Evolutionary conservation across 2,797 vertebrate genomes (phyloP).

Genomic region (Protonibea diacanthus): DNA sequence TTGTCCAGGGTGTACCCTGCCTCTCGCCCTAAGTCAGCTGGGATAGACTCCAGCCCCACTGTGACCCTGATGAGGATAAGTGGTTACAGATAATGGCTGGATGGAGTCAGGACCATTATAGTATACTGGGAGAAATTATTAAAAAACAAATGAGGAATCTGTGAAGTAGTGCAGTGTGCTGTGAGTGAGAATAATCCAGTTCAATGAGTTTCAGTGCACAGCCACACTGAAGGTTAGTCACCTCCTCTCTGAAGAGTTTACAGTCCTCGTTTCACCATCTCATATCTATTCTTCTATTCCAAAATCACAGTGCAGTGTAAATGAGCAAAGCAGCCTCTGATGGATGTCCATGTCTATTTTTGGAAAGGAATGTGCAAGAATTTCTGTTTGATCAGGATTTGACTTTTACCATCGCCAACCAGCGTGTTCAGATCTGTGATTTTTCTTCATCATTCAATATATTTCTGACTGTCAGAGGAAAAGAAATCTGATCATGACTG

Average conservation of each 20-base stretch:
- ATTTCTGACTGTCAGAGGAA: not conserved
- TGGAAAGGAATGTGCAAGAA: not conserved
- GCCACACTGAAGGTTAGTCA: not conserved
- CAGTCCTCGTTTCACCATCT: not conserved
- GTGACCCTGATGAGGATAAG: too few relatives aligned
- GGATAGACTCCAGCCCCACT: too few relatives aligned
- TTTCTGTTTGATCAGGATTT: not conserved
- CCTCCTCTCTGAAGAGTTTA: constrained; percentile 1
- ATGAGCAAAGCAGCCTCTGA: not conserved
- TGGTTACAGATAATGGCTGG: too few relatives aligned
- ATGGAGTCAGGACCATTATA: too few relatives aligned
- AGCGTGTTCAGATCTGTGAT: not conserved
- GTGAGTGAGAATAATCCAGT: not conserved
- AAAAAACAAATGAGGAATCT: not conserved
- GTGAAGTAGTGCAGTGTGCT: not conserved
- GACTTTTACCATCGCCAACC: not conserved
- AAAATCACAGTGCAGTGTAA: not conserved
- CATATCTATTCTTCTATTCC: not conserved
- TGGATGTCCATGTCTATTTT: not conserved
- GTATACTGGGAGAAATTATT: not conserved
- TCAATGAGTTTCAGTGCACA: not conserved
- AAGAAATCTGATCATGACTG: not conserved
- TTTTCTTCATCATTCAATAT: not conserved
- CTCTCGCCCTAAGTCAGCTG: too few relatives aligned
- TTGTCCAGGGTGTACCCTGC: too few relatives aligned